Evolutionary conservation across 2,888 invertebrate species (phyloP).

Genomic region (Plebejus argus): DNA sequence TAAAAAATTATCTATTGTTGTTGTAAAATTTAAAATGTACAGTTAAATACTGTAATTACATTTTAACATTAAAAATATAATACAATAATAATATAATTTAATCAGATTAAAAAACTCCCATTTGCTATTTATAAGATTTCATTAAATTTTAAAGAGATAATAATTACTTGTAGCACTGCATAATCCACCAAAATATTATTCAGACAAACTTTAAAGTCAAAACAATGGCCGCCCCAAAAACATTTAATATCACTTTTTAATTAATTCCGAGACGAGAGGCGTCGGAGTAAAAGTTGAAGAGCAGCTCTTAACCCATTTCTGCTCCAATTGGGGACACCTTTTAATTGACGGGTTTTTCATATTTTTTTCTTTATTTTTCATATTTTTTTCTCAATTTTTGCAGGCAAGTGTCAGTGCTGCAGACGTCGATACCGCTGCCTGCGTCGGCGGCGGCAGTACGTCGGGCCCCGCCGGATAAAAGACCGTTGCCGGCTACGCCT

Average conservation of each 20-base stretch:
- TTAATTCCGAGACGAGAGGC: conserved; percentile 21
- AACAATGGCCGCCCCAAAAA: conserved; percentile 15
- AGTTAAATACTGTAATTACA: no score
- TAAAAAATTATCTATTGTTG: no score
- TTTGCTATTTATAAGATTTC: no score
- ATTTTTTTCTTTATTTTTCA: conserved; percentile 9
- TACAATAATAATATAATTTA: no score
- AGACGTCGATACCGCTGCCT: conserved; percentile 89
- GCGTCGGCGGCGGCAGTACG: conserved; percentile 88
- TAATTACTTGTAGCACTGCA: not conserved
- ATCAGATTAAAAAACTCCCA: no score
- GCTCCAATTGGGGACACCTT: conserved; percentile 31
- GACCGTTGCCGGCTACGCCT: conserved; percentile 87
- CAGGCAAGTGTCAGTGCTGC: conserved; percentile 86
- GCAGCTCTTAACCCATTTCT: conserved; percentile 30
- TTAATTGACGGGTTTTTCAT: conserved; percentile 26
- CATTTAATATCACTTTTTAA: conserved; percentile 24
- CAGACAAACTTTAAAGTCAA: not conserved
- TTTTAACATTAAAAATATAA: no score
- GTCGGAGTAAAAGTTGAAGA: conserved; percentile 3
- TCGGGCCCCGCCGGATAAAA: conserved; percentile 89
- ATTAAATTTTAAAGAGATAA: not conserved
- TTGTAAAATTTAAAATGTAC: no score
- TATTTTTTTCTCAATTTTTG: conserved; percentile 55
- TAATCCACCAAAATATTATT: not conserved